A percentile compares a stretch with the other conserved stretches of the same genome.
Conservation (phyloP, 53 echinoderm and acorn worm genomes). For the Arbacia lixula region DNA sequence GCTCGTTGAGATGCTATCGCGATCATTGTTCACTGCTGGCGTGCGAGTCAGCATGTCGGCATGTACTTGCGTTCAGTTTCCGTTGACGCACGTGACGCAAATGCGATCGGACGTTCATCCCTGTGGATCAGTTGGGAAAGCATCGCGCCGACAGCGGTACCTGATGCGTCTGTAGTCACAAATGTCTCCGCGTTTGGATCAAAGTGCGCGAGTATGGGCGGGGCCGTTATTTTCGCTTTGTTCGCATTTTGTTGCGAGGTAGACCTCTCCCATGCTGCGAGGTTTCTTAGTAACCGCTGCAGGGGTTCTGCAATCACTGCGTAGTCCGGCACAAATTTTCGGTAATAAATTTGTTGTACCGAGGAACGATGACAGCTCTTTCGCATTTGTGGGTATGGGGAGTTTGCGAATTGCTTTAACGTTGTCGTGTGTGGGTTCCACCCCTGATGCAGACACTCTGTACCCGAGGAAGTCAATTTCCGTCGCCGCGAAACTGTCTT, state of each 20-base stretch:
- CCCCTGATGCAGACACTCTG: conserved; percentile 40
- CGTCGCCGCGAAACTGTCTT: conserved; percentile 31
- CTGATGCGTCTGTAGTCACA: conserved; percentile 67
- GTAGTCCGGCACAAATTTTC: conserved; percentile 55
- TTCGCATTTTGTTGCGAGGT: conserved; percentile 24
- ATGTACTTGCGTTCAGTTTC: conserved; percentile 58
- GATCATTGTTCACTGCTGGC: background rate
- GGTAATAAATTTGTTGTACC: conserved; percentile 62
- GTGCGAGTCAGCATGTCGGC: conserved; percentile 63
- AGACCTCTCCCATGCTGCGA: conserved; percentile 29
- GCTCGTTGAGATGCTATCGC: background rate
- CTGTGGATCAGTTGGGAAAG: conserved; percentile 55
- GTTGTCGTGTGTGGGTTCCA: conserved; percentile 37
- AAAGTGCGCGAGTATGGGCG: conserved; percentile 58
- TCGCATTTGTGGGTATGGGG: conserved; percentile 48
- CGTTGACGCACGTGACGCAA: conserved; percentile 45
- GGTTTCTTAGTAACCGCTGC: conserved; percentile 50
- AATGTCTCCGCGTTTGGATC: conserved; percentile 31
- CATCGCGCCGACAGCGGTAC: conserved; percentile 54
- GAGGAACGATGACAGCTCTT: conserved; percentile 61
- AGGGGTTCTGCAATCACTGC: conserved; percentile 62
- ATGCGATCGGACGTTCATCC: conserved; percentile 56
- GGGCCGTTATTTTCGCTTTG: conserved; percentile 54
- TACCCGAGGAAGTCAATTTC: conserved; percentile 59
- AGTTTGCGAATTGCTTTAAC: conserved; percentile 42